Evolutionary conservation across 2,888 invertebrate species (phyloP), one percentile per base, ranked within the genome.

Genomic region (Gasteruption jaculator): DNA sequence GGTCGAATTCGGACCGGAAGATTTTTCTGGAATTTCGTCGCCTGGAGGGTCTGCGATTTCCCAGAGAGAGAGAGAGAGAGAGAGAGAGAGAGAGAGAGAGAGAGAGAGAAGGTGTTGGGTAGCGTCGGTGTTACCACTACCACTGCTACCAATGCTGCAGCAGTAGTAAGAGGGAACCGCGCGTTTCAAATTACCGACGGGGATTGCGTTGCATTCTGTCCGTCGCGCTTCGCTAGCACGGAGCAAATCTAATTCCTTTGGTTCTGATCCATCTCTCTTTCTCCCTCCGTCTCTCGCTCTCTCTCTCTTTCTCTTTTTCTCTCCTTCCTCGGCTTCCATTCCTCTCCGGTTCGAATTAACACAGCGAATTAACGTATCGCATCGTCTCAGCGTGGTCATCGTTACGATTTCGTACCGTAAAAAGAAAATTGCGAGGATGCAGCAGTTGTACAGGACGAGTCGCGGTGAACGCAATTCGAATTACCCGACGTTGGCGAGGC

Each of bases 151-250:
- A n/a, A n/a, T n/a, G n/a, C n/a, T n/a, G n/a, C n/a, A n/a, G n/a
- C n/a, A 27, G 20, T 27, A 26, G 24, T 37, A 30, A 15, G 35
- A 41, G 39, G 18, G 46, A 18, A 47, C n/a, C n/a, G 48, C 65
- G 61, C 62, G 63, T 62, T 62, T 65, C 59, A 58, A 65, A 65
- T 66, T 63, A 63, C 63, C 39, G 46, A 38, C 52, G 48, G 48
- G 57, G 59, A 66, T 65, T 59, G 61, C 58, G 60, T 61, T 63
- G 65, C 64, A 65, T 64, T 65, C 58, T 65, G 58, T 54, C 53
- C 65, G 63, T 63, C 53, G 58, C 61, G 64, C 60, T 67, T 61
- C 58, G 60, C 60, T 61, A 60, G 58, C 58, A 52, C 48, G 54
- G 59, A 61, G 64, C 58, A 64, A 66, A 66, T 61, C 60, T 58